A percentile compares a stretch with the other conserved stretches of the same genome.
These are phyloP conservation scores for Drosophila simulans DNA, from an alignment of 1,140 invertebrate species.

Conservation along the genomic window DNA sequence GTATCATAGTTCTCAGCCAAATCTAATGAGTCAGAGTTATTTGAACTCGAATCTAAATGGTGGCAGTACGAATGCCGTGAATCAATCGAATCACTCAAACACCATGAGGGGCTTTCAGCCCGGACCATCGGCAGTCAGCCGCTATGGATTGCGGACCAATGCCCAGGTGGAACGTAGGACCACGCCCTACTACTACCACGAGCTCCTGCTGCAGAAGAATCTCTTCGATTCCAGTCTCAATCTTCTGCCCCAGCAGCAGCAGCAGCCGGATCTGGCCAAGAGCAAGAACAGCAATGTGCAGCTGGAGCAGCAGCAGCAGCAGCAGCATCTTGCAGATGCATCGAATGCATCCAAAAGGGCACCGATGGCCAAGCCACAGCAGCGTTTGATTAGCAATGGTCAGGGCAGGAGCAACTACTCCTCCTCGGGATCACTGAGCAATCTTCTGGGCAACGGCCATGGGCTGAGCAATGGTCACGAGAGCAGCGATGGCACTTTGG, in stretches of 20 bases:
- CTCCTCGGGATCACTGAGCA: constrained; percentile 48
- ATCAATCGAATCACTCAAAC: constrained; percentile 11
- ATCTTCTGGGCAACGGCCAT: constrained; percentile 58
- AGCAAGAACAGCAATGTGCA: constrained; percentile 68
- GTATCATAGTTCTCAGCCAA: constrained; percentile 80
- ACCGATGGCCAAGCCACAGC: constrained; percentile 57
- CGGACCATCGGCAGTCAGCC: constrained; percentile 34
- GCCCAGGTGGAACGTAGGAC: constrained; percentile 68
- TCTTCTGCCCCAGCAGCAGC: constrained; percentile 49
- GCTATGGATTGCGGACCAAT: constrained; percentile 58
- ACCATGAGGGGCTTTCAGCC: constrained; percentile 20
- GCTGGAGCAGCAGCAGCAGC: constrained; percentile 31
- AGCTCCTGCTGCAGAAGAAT: constrained; percentile 73
- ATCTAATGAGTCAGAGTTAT: constrained; percentile 63
- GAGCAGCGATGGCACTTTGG: constrained; percentile 68
- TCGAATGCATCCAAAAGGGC: constrained; percentile 34
- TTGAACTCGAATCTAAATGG: constrained; percentile 57
- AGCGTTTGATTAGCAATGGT: constrained; percentile 44
- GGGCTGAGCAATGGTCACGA: constrained; percentile 48
- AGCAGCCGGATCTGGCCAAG: constrained; percentile 35
- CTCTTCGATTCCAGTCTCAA: constrained; percentile 82
- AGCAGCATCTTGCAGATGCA: constrained; percentile 25
- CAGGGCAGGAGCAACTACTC: constrained; percentile 30
- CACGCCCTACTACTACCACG: constrained; percentile 84
- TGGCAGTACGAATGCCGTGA: constrained; percentile 22